phyloP scores from a whole-genome alignment of 1,140 invertebrate species.

The Aphelinus certus region DNA sequence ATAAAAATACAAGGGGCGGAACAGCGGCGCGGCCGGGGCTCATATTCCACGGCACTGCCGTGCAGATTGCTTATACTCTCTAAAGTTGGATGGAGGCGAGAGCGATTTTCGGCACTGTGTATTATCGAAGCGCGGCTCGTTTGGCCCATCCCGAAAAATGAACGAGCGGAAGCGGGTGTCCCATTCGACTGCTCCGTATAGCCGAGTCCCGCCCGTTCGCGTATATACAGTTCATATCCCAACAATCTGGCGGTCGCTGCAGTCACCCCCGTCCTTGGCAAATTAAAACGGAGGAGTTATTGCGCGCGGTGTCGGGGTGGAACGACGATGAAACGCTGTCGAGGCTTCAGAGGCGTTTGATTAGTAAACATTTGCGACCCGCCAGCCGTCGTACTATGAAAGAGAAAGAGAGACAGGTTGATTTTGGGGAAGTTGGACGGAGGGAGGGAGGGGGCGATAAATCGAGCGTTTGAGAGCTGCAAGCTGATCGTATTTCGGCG shows the following conservation, averaged over 20 bases:
- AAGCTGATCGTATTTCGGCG: conserved; percentile 18
- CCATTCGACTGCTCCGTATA: neutral
- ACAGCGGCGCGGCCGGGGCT: too few relatives aligned
- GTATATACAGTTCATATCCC: too few relatives aligned
- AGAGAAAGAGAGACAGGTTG: neutral
- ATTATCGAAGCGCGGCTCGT: neutral
- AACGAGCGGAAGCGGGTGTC: conserved; percentile 27
- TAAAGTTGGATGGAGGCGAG: neutral
- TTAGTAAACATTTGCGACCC: too few relatives aligned
- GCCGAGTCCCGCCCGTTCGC: too few relatives aligned
- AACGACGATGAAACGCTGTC: too few relatives aligned
- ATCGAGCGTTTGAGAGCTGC: conserved; percentile 20
- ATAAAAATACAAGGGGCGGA: conserved; percentile 13
- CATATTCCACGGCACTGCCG: neutral
- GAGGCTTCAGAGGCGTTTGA: too few relatives aligned
- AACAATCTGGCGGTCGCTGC: too few relatives aligned
- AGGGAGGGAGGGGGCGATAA: conserved; percentile 17
- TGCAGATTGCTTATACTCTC: neutral
- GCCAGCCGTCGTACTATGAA: too few relatives aligned
- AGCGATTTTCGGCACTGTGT: conserved; percentile 26
- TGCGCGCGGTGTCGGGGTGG: too few relatives aligned
- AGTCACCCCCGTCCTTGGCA: too few relatives aligned
- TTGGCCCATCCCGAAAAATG: conserved; percentile 24
- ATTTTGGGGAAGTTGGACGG: neutral
- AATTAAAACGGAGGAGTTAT: too few relatives aligned